Base-by-base conservation (phyloP, 2,888 invertebrate species). In the Drosophila subsilvestris region DNA sequence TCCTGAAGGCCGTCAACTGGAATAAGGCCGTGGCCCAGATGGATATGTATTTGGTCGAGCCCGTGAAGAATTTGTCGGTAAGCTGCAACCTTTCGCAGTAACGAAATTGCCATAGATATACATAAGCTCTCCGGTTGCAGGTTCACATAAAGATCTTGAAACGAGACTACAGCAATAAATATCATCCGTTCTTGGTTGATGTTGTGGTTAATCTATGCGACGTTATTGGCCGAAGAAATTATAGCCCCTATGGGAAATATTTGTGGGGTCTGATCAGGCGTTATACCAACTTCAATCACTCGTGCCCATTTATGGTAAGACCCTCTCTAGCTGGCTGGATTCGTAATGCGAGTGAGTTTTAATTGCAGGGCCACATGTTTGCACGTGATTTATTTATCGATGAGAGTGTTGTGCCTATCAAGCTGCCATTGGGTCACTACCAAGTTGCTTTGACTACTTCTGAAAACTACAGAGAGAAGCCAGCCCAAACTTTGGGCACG, bases 271-370 rank as follows among this genome's bases (percentile, higher is more conserved):
- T 48, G 4, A 1, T 48, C 1, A 65, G 59, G 22, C 17, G 37
- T 3, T 58, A 17, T 27, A 29, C 53, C 12, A 65, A 65, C 37
- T 29, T 59, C 0, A 65, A 65, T n/a, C 58, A 65, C 25, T 58
- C 58, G 9, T 65, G 65, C 18, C 65, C 59, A 9, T 65, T 43
- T 48, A 5, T 37, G 53, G 65, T 59, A 58, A 32, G 43, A 20
- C 12, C 25, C 7, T 3, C 25, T 17, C 14, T 29, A 18, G n/a
- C n/a, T 50, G 37, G 7, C n/a, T 50, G 14, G 7, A 14, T 1
- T 17, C 17, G 14, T 18, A 20, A 37, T 22, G 29, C n/a, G 29
- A 2, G 10, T 7, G 14, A 14, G 5, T 18, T 29, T 10, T 12
- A 8, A 43, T 47, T 42, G 43, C 27, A 58, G 59, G 65, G 65